Base-by-base conservation (phyloP, 2,888 invertebrate genomes). In the Ellobium chinense region DNA sequence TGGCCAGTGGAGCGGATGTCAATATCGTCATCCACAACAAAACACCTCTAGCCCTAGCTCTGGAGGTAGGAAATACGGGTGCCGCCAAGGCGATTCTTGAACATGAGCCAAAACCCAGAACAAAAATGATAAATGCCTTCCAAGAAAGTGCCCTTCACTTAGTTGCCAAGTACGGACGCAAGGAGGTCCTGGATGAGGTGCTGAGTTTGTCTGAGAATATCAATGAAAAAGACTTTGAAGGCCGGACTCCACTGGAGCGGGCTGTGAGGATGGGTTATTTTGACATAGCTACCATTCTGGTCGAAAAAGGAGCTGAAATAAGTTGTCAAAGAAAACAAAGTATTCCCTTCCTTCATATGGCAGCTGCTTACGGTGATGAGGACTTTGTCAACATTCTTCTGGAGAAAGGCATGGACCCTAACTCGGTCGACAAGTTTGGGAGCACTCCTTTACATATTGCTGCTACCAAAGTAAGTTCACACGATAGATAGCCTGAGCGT, bases 391-490 rank as follows among this genome's bases (percentile, higher is more conserved):
- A 62, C 21, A 3, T 60, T 5, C 56, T 85, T 12, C 37, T 83
- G 18, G 63, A 74, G n/a, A n/a, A 29, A 58, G 72, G 69, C 2
- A 37, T 60, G 27, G 70, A 82, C 36, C 70, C 65, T 2, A 65
- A 82, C 37, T 14, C 65, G 14, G 7, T 66, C 14, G 85, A 85
- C 54, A 58, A 14, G 9, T 72, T 39, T 12, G 80, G 82, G 27
- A 80, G 79, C 36, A 81, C 84, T 2, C 79, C 84, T 12, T 46
- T 85, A 18, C 85, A 84, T 54, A 29, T 85, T 2, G 84, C 84
- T 39, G 80, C 81, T 5, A 79, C 79, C 27, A 77, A 80, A 69
- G 81, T 82, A 56, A 78, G n/a, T n/a, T n/a, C n/a, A n/a, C n/a
- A n/a, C n/a, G n/a, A n/a, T n/a, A n/a, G n/a, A n/a, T n/a, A n/a